phyloP scores from a whole-genome alignment of 1,140 invertebrate genomes.

The Zaprionus inermis region DNA sequence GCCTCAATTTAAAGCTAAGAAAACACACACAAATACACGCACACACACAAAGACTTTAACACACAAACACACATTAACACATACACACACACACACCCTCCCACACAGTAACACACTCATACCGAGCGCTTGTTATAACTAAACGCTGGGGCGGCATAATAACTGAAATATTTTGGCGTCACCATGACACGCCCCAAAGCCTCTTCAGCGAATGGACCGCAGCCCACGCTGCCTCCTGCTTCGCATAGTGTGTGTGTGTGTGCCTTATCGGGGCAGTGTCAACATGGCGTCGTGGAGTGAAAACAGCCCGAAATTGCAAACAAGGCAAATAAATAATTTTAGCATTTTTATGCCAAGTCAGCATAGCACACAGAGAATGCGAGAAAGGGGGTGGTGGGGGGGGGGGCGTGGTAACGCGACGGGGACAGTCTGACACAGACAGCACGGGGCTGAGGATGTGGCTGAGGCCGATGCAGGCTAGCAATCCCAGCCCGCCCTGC shows the following conservation, averaged over 20 bases:
- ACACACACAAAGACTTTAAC: background rate
- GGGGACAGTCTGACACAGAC: slow-evolving; percentile 1
- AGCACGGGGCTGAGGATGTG: background rate
- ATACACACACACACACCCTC: slow-evolving; percentile 13
- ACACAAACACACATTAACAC: background rate
- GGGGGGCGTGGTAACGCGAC: too few relatives aligned
- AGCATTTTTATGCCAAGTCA: slow-evolving; percentile 81
- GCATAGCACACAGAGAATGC: slow-evolving; percentile 40
- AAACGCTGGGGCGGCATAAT: slow-evolving; percentile 63
- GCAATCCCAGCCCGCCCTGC: background rate
- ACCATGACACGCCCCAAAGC: slow-evolving; percentile 38
- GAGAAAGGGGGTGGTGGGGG: background rate
- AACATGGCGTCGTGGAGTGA: slow-evolving; percentile 45
- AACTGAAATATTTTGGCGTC: slow-evolving; percentile 80
- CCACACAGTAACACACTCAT: background rate
- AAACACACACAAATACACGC: slow-evolving; percentile 18
- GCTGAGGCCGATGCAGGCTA: background rate
- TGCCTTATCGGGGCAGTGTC: slow-evolving; percentile 71
- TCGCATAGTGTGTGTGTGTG: slow-evolving; percentile 8
- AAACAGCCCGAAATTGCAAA: slow-evolving; percentile 72
- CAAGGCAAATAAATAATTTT: slow-evolving; percentile 82
- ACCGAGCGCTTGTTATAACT: background rate
- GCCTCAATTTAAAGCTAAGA: slow-evolving; percentile 35
- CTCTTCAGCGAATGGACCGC: slow-evolving; percentile 1
- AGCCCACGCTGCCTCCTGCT: background rate